These are phyloP conservation scores for Capra hircus DNA, from an alignment of 2,113 vertebrate genomes.

Conservation along the genomic window DNA sequence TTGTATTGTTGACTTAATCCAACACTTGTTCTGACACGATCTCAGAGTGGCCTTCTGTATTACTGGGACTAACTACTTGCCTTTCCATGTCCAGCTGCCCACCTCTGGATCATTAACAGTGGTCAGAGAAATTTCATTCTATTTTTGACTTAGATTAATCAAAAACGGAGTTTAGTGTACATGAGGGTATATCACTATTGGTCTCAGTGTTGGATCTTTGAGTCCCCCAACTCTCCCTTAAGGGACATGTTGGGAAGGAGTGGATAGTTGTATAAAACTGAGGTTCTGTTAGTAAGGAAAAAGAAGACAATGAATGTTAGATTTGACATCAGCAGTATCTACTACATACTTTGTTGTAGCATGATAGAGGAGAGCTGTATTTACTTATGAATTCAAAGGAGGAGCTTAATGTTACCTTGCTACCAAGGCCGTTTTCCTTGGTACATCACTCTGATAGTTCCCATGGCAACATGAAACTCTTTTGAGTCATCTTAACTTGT, in stretches of 20 bases:
- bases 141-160: neutral
- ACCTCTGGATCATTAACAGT: neutral
- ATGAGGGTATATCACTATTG: neutral
- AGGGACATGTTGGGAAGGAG: neutral
- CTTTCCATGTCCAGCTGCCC: neutral
- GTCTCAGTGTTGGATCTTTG: neutral
- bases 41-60: neutral
- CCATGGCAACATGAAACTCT: constrained; percentile 20
- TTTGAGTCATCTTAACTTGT: constrained; percentile 36
- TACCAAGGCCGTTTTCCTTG: constrained; percentile 3
- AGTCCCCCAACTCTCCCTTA: neutral
- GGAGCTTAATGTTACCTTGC: neutral
- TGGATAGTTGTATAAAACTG: neutral
- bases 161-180: neutral
- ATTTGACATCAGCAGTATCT: neutral
- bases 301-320: neutral
- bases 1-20: neutral
- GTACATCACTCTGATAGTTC: constrained; percentile 17
- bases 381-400: neutral
- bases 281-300: neutral
- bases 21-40: neutral
- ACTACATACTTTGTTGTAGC: neutral
- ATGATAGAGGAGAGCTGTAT: neutral
- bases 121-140: neutral
- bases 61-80: neutral